Evolutionary conservation across 2,113 vertebrate genomes (phyloP).

Genomic region (Eurypyga helias): DNA sequence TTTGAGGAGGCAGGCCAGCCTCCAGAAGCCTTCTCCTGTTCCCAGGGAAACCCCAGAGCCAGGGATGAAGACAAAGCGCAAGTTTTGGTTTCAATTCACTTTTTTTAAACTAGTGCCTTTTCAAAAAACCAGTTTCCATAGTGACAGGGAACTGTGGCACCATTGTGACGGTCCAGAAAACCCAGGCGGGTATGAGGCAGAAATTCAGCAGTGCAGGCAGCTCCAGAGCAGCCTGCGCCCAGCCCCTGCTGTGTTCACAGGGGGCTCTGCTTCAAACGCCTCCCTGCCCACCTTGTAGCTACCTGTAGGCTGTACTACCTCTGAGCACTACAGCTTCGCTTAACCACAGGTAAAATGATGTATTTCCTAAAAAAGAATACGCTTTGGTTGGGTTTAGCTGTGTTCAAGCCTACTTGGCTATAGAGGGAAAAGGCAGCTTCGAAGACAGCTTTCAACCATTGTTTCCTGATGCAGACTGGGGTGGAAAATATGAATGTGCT

Average conservation of each 20-base stretch:
- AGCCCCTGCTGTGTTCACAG: neutral
- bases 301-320: neutral
- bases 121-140: constrained; percentile 50
- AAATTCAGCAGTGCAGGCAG: neutral
- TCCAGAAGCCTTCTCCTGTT: neutral
- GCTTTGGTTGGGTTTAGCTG: neutral
- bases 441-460: neutral
- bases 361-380: neutral
- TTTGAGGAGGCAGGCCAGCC: neutral
- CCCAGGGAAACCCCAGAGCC: neutral
- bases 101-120: constrained; percentile 36
- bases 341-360: neutral
- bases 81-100: constrained; percentile 36
- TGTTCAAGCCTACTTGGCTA: neutral
- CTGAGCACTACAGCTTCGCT: neutral
- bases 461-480: neutral
- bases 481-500: neutral
- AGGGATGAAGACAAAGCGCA: neutral
- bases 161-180: constrained; percentile 44
- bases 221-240: neutral
- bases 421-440: neutral
- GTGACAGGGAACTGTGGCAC: constrained; percentile 54
- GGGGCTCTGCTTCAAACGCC: neutral
- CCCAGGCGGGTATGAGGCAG: neutral
- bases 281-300: neutral